phyloP scores from a whole-genome alignment of 2,797 vertebrate species.

The Tadarida brasiliensis region DNA sequence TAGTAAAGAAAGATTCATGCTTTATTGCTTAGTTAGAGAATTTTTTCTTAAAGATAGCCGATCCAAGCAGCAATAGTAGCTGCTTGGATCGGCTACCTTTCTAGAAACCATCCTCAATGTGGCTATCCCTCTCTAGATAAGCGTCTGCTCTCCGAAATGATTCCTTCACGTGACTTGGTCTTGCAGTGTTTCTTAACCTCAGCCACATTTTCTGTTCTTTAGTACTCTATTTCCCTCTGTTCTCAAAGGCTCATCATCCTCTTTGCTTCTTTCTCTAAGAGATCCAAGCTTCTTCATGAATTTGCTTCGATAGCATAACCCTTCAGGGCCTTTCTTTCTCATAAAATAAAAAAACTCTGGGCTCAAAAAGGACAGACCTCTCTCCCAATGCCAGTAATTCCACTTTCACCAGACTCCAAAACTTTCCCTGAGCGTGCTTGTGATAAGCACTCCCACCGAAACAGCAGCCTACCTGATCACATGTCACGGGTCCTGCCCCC shows the following conservation, averaged over 20 bases:
- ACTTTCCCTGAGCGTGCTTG: background rate
- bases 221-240: background rate
- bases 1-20: background rate
- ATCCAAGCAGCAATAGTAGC: background rate
- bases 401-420: background rate
- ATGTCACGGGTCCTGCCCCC: background rate
- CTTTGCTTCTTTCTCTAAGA: background rate
- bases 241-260: background rate
- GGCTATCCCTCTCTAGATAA: background rate
- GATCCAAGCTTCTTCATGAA: background rate
- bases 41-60: background rate
- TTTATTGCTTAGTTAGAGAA: background rate
- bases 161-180: background rate
- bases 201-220: background rate
- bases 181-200: background rate
- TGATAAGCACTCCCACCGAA: background rate
- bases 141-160: background rate
- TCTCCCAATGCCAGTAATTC: background rate
- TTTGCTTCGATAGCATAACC: background rate
- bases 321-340: background rate
- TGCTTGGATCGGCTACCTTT: too few relatives aligned
- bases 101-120: background rate
- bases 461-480: background rate
- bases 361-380: background rate
- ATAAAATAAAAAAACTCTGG: background rate